phyloP scores from a whole-genome alignment of 2,113 vertebrate genomes.

The Clarias macrocephalus region DNA sequence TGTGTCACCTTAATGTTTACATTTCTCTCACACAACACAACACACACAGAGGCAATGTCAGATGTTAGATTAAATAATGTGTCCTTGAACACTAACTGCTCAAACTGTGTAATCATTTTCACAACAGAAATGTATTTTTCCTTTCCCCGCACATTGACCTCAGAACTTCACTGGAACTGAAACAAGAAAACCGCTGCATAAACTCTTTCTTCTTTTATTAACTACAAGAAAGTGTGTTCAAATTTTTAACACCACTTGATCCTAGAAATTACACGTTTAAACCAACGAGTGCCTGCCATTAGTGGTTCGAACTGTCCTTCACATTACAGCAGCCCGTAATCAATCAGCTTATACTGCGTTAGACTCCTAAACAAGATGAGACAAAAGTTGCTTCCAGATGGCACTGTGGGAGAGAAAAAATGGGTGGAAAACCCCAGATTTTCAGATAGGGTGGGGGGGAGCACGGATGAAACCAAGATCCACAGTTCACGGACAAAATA shows the following conservation, averaged over 20 bases:
- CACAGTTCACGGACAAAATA: neutral
- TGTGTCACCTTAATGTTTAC: neutral
- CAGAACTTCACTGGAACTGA: neutral
- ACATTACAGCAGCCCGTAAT: neutral
- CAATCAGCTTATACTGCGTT: slow-evolving; percentile 9
- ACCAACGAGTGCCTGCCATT: neutral
- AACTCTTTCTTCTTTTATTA: neutral
- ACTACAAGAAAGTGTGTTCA: too few species aligned
- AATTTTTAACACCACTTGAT: neutral
- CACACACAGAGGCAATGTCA: neutral
- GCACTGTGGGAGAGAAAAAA: neutral
- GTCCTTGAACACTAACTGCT: neutral
- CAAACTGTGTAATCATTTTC: neutral
- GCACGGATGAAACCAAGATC: neutral
- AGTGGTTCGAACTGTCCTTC: neutral
- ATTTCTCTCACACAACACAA: neutral
- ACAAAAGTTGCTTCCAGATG: slow-evolving; percentile 34
- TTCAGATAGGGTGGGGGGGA: neutral
- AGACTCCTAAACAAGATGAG: slow-evolving; percentile 25
- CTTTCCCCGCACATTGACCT: neutral
- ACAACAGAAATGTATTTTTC: neutral
- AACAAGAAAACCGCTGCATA: neutral
- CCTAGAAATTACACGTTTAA: neutral
- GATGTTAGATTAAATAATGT: neutral
- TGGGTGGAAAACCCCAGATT: neutral